Base-by-base conservation (phyloP, 2,888 invertebrate species). In the Phaedon cochleariae region DNA sequence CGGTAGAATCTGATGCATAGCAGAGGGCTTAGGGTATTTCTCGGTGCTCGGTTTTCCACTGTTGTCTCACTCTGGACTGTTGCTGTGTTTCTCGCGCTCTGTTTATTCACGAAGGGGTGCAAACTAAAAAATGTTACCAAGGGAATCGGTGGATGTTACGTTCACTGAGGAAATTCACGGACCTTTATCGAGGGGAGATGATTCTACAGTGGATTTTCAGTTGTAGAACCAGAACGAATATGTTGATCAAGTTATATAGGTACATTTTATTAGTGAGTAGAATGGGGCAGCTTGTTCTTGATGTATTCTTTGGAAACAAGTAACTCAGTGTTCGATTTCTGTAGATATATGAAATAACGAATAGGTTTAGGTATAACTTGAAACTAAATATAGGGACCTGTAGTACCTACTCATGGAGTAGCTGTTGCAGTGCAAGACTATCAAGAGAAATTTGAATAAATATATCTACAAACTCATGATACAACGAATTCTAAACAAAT, bases 111-210 rank as follows among this genome's bases (percentile, higher is more conserved):
- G 69, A 68, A 73, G 73, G 76, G 76, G 73, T 74, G 76, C 73
- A 73, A 75, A 73, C 67, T 73, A 73, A 76, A 76, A 76, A 76
- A 76, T 74, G 73, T 70, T 65, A 69, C 69, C 74, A 64, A 62
- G 75, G 75, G 76, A 72, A 65, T 70, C 62, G 69, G 53, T 65
- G 65, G 68, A 69, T 69, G 72, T 64, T 70, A 70, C 66, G 72
- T 64, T 59, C 67, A 65, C 68, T 70, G 71, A 68, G 68, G 71
- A 71, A 70, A 70, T 71, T 59, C 68, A 55, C 52, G 59, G 59
- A 49, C 18, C 49, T 37, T 51, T 55, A 46, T 51, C 72, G 66
- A 72, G 71, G 73, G 73, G 69, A 62, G 66, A 61, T 52, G 64
- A 59, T 66, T 64, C 59, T 59, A 65, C 64, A 65, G 59, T 71